A percentile compares a stretch with the other conserved stretches of the same genome.
Conservation (phyloP, 64 coral and sea anemone species). For the Actinia tenebrosa region DNA sequence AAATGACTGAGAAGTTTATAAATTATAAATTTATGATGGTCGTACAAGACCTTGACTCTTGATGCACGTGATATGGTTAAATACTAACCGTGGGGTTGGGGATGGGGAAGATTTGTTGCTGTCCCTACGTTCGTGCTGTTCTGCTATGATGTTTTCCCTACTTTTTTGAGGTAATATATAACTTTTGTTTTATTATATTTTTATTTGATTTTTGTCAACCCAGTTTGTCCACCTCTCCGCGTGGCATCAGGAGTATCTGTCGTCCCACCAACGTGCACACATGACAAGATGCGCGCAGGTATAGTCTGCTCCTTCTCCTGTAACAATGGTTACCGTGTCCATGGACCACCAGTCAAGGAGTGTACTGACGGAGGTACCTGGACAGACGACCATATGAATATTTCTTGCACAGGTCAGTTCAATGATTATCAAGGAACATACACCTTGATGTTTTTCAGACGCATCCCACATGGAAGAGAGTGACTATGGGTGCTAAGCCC, state of each 20-base stretch:
- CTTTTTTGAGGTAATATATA: too few relatives aligned
- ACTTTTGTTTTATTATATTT: background rate
- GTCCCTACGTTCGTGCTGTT: too few relatives aligned
- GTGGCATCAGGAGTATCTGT: background rate
- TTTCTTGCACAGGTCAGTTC: slow-evolving; percentile 52
- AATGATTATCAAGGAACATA: too few relatives aligned
- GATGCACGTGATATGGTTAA: too few relatives aligned
- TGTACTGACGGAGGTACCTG: slow-evolving; percentile 57
- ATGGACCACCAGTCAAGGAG: slow-evolving; percentile 55
- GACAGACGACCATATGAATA: slow-evolving; percentile 38
- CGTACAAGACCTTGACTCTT: too few relatives aligned
- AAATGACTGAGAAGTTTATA: too few relatives aligned
- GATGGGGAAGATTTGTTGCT: too few relatives aligned
- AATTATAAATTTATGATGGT: too few relatives aligned
- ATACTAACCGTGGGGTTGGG: too few relatives aligned
- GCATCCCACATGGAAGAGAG: background rate
- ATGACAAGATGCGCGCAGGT: slow-evolving; percentile 5
- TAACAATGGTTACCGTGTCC: slow-evolving; percentile 26
- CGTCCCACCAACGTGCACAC: slow-evolving; percentile 16
- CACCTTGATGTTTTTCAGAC: too few relatives aligned
- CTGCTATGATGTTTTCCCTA: too few relatives aligned
- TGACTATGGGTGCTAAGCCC: too few relatives aligned
- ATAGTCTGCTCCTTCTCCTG: slow-evolving; percentile 54
- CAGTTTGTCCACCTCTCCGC: background rate
- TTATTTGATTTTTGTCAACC: background rate